Evolutionary conservation across 1,140 invertebrate genomes (phyloP).

Genomic region (Calliphora vicina): DNA sequence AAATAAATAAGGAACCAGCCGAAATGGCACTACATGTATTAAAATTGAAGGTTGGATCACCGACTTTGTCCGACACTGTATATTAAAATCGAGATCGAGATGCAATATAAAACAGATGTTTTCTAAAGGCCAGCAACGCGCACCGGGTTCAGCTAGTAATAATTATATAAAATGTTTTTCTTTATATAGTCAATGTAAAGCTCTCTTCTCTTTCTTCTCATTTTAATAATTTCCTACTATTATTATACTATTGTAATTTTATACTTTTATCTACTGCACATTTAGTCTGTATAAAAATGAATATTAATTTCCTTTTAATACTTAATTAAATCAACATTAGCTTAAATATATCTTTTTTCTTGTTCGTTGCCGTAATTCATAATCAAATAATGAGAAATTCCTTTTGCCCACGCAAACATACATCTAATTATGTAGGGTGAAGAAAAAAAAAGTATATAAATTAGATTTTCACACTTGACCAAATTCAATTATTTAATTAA

Average conservation of each 20-base stretch:
- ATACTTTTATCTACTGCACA: neutral
- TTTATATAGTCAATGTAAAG: too few species aligned
- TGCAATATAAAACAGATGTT: too few species aligned
- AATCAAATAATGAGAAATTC: neutral
- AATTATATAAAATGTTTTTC: too few species aligned
- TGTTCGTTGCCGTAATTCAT: neutral
- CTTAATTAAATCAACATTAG: neutral
- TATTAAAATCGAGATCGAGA: too few species aligned
- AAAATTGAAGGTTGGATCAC: too few species aligned
- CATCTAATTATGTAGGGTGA: neutral
- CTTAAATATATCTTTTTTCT: neutral
- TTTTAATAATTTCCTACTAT: too few species aligned
- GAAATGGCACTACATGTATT: too few species aligned
- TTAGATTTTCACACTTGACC: slow-evolving; percentile 28
- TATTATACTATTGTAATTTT: neutral
- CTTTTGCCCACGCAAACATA: neutral
- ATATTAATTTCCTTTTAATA: neutral
- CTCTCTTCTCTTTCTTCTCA: too few species aligned
- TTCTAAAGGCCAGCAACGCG: too few species aligned
- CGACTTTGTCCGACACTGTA: too few species aligned
- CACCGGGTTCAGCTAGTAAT: too few species aligned
- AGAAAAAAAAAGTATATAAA: neutral
- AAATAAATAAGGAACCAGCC: too few species aligned
- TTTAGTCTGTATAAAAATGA: neutral
- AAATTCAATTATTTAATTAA: slow-evolving; percentile 35